phyloP scores from a whole-genome alignment of 2,113 vertebrate genomes.

The Campylorhamphus procurvoides region DNA sequence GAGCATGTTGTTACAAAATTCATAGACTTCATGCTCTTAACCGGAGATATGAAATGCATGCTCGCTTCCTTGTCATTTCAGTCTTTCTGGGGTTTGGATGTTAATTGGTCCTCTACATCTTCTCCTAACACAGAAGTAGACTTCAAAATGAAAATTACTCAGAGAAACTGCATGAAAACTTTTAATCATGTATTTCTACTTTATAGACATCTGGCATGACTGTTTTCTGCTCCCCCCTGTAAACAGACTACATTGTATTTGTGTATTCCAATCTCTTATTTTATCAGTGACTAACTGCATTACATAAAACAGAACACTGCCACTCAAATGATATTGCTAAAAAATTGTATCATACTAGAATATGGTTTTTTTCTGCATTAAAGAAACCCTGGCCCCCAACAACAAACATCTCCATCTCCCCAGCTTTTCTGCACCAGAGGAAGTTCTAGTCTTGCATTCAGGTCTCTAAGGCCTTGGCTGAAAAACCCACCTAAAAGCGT shows the following conservation, averaged over 20 bases:
- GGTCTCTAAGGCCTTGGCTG: neutral
- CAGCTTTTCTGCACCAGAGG: neutral
- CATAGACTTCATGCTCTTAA: neutral
- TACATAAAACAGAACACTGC: conserved; percentile 23
- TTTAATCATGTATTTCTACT: neutral
- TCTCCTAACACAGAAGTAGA: neutral
- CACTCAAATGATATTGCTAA: conserved; percentile 28
- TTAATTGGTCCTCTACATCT: neutral
- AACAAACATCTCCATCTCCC: neutral
- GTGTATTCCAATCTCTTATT: conserved; percentile 36
- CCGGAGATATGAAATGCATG: neutral
- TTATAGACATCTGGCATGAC: neutral
- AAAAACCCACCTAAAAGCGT: neutral
- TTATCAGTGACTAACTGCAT: conserved; percentile 57
- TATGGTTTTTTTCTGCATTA: neutral
- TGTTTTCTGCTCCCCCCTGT: neutral
- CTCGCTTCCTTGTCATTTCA: neutral
- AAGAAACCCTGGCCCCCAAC: conserved; percentile 11
- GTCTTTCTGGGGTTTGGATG: neutral
- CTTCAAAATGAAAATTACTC: neutral
- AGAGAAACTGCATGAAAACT: neutral
- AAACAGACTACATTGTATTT: conserved; percentile 10
- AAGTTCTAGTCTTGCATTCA: neutral
- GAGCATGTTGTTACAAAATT: conserved; percentile 2
- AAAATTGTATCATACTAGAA: conserved; percentile 39